Percentiles rank a stretch among this genome's conserved stretches.
Conservation (phyloP, 2,113 vertebrate species). For the Camelus bactrianus region DNA sequence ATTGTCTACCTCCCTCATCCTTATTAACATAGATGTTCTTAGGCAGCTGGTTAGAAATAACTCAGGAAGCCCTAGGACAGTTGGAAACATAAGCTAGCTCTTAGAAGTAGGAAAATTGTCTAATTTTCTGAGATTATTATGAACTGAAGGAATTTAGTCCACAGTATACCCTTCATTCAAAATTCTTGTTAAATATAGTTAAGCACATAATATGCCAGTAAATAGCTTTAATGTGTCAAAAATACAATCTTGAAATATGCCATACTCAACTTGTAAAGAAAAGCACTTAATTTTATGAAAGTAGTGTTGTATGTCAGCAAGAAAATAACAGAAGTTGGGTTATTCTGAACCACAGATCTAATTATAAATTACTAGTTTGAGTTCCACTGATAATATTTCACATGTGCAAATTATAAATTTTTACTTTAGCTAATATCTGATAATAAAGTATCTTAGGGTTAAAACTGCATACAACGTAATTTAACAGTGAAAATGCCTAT, state of each 20-base stretch:
- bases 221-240: slow-evolving; percentile 35
- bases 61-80: background rate
- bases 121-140: slow-evolving; percentile 41
- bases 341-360: slow-evolving; percentile 25
- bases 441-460: slow-evolving; percentile 25
- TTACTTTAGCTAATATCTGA: background rate
- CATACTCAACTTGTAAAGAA: background rate
- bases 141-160: slow-evolving; percentile 51
- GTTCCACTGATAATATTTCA: slow-evolving; percentile 39
- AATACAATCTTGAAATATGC: slow-evolving; percentile 30
- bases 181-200: background rate
- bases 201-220: background rate
- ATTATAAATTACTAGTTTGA: slow-evolving; percentile 6
- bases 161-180: background rate
- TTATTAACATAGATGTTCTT: background rate
- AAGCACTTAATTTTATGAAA: slow-evolving; percentile 60
- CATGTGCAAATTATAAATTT: slow-evolving; percentile 3
- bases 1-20: background rate
- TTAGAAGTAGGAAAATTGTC: background rate
- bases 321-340: slow-evolving; percentile 48
- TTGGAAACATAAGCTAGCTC: background rate
- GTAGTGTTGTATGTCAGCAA: slow-evolving; percentile 40
- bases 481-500: background rate
- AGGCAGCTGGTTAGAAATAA: slow-evolving; percentile 14
- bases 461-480: background rate